Evolutionary conservation across 2,113 vertebrate species (phyloP).

Genomic region (Myrmecobius fasciatus): DNA sequence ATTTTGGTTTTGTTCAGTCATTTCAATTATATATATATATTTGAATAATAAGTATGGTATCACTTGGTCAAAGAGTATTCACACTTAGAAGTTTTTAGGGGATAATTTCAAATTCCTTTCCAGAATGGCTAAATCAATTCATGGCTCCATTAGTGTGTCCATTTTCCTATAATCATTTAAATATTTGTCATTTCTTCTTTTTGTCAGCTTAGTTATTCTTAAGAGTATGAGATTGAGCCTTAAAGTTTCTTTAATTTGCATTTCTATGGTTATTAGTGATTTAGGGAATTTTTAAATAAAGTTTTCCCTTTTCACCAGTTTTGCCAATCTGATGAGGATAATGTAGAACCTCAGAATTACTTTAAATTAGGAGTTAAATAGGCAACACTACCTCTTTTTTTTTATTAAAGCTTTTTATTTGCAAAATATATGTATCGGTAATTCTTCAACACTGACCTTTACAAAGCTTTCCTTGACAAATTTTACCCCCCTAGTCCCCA

Average conservation of each 20-base stretch:
- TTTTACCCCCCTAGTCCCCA: too few species aligned
- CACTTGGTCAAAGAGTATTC: not conserved
- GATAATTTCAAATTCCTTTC: not conserved
- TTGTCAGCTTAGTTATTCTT: not conserved
- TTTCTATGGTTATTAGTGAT: not conserved
- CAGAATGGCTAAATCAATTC: not conserved
- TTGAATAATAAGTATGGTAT: not conserved
- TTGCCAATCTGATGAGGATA: not conserved
- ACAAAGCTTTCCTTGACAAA: too few species aligned
- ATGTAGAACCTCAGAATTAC: not conserved
- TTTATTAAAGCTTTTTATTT: too few species aligned
- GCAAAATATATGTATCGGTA: too few species aligned
- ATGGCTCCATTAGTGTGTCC: not conserved
- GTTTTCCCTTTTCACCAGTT: not conserved
- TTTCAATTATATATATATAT: too few species aligned
- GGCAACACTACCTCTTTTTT: too few species aligned
- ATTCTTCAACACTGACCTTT: too few species aligned
- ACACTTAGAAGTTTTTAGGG: not conserved
- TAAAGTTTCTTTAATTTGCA: not conserved
- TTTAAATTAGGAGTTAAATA: not conserved
- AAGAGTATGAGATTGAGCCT: not conserved
- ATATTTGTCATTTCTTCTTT: not conserved
- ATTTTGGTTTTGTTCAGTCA: too few species aligned
- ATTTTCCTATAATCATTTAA: not conserved
- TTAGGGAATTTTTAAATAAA: not conserved